Evolutionary conservation across 92 coral and sea anemone species (phyloP).

Genomic region (Porites evermanni): DNA sequence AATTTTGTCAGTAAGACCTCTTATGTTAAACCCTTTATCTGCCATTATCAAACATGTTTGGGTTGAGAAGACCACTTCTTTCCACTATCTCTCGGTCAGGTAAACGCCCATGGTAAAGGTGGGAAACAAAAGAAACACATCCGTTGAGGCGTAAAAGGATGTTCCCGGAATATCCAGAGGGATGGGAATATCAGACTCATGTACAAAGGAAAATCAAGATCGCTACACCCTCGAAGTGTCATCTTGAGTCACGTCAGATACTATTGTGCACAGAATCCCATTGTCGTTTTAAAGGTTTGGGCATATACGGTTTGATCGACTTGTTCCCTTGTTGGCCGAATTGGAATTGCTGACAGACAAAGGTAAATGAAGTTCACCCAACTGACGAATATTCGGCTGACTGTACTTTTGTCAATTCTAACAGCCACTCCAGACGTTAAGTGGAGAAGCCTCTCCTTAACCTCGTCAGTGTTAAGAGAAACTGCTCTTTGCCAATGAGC

Average conservation of each 20-base stretch:
- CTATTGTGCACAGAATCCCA: too few species aligned
- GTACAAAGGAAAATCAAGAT: too few species aligned
- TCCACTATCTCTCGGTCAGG: neutral
- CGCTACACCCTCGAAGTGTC: too few species aligned
- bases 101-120: constrained; percentile 19
- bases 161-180: too few species aligned
- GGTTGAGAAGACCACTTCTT: too few species aligned
- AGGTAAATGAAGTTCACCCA: constrained; percentile 56
- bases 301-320: constrained; percentile 1
- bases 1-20: constrained; percentile 26
- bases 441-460: constrained; percentile 27
- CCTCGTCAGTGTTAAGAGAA: too few species aligned
- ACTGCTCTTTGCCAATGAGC: neutral
- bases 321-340: constrained; percentile 52
- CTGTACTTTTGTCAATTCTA: constrained; percentile 13
- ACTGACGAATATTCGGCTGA: neutral
- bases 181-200: too few species aligned
- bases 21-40: too few species aligned
- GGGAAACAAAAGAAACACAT: constrained; percentile 29
- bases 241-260: too few species aligned
- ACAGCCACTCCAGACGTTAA: constrained; percentile 29
- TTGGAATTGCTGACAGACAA: neutral
- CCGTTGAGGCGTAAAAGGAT: too few species aligned
- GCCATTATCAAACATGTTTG: too few species aligned
- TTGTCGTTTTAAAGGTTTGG: too few species aligned